A percentile compares a stretch with the other conserved stretches of the same genome.
Conservation (phyloP, 2,888 invertebrate genomes). For the Leptarthrus brevirostris region DNA sequence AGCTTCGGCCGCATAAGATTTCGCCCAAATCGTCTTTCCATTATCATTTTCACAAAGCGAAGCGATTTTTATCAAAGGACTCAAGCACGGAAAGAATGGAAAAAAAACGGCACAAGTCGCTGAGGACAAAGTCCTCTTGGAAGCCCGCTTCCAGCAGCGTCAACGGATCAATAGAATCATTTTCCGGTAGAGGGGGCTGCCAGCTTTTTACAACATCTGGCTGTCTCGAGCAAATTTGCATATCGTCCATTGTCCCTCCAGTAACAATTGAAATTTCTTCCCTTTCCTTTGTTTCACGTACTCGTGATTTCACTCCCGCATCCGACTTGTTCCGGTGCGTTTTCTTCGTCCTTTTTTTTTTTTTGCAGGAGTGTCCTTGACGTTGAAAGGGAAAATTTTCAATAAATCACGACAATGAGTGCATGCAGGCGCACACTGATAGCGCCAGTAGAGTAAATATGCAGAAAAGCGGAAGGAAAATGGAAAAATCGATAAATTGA, state of each 20-base stretch:
- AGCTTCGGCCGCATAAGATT: not conserved
- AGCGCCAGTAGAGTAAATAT: not conserved
- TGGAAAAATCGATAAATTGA: conserved; percentile 41
- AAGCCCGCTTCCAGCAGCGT: not conserved
- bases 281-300: conserved; percentile 3
- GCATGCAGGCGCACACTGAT: conserved; percentile 26
- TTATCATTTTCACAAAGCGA: conserved; percentile 5
- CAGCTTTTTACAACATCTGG: conserved; percentile 17
- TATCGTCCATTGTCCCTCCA: not conserved
- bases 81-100: not conserved
- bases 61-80: not conserved
- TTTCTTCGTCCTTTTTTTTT: not conserved
- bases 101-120: conserved; percentile 10
- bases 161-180: conserved; percentile 21
- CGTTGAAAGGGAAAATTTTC: conserved; percentile 51
- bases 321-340: not conserved
- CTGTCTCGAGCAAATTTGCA: conserved; percentile 4
- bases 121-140: not conserved
- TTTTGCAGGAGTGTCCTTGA: conserved; percentile 45
- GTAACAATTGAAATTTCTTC: conserved; percentile 7
- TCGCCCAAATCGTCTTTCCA: not conserved
- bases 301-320: not conserved
- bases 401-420: conserved; percentile 27
- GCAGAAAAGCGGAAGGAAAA: conserved; percentile 18
- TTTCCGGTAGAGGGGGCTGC: conserved; percentile 19